Percentiles rank a stretch among this genome's conserved stretches.
Conservation (phyloP, 2,888 invertebrate species). For the Lordiphosa fenestrarum region DNA sequence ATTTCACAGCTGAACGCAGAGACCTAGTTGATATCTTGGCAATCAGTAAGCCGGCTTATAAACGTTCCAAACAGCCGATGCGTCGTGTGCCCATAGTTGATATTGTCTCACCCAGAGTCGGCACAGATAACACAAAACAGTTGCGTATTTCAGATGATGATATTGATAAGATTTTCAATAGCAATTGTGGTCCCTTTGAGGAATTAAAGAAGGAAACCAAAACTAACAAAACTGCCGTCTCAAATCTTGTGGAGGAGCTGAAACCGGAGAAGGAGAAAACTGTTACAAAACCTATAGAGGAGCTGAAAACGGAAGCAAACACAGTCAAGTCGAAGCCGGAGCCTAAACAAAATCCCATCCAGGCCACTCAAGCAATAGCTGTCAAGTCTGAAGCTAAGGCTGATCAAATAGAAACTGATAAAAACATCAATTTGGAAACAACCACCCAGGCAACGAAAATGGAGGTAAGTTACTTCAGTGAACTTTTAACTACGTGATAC, state of each 20-base stretch:
- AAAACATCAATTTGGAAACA: too few relatives aligned
- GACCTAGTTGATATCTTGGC: constrained; percentile 72
- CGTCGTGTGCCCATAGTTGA: constrained; percentile 73
- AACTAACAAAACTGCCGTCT: background rate
- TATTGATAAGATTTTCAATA: constrained; percentile 79
- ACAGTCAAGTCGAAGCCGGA: background rate
- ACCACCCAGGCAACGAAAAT: background rate
- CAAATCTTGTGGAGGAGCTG: background rate
- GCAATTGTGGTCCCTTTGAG: constrained; percentile 75
- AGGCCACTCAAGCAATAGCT: too few relatives aligned
- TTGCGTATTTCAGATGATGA: constrained; percentile 78
- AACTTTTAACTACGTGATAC: background rate
- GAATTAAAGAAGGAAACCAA: constrained; percentile 63
- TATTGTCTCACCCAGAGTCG: constrained; percentile 68
- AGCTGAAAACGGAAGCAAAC: background rate
- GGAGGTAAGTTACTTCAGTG: constrained; percentile 4
- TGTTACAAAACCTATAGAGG: background rate
- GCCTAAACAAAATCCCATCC: background rate
- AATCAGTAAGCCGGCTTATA: constrained; percentile 73
- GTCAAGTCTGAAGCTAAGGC: background rate
- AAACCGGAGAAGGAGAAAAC: constrained; percentile 1
- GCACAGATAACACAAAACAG: constrained; percentile 60
- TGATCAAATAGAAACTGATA: background rate
- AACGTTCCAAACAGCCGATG: constrained; percentile 75
- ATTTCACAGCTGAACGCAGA: constrained; percentile 55